Base-by-base conservation (phyloP, 2,888 invertebrate genomes). In the Sepioteuthis lessoniana region DNA sequence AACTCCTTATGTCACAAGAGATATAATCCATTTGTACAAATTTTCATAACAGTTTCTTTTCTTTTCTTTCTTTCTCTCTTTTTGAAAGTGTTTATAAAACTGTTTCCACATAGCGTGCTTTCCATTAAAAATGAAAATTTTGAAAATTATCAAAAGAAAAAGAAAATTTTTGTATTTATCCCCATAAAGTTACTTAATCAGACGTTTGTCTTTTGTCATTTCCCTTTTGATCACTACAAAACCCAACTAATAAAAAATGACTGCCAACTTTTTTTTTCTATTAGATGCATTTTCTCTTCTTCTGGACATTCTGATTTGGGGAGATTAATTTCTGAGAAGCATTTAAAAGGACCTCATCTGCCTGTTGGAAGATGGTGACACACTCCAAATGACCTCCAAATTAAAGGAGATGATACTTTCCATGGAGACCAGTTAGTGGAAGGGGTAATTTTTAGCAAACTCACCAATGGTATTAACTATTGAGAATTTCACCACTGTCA, bases 401-500 rank as follows among this genome's bases (percentile, higher is more conserved):
- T 94, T 25, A 96, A 96, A 97, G 96, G 97, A 94, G 97, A 97
- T 95, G 94, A 95, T 1, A 95, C 96, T 31, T 97, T 97, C 95
- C 94, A 95, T 50, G 96, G 97, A 37, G 97, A 97, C 95, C 95
- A 95, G 91, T 95, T 97, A 93, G 95, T 97, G 16, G 96, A 96
- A 93, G 96, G 97, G 38, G 97, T 97, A 19, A 94, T 94, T 92
- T 95, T 95, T 94, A 96, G 95, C 13, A 95, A 95, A 42, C 95
- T 97, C 95, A 96, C 96, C n/a, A 97, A 97, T 95, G 97, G 97
- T 16, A 96, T 97, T 90, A 95, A 96, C 90, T 97, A 97, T 95
- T 95, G 96, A 60, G 97, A 97, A 95, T 97, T 97, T 55, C 95
- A 97, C 21, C 96, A 97, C 95, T 97, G 95, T 93, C 95, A 95